Evolutionary conservation across 1,140 invertebrate species (phyloP).

Genomic region (Aphelinus atriplicis): DNA sequence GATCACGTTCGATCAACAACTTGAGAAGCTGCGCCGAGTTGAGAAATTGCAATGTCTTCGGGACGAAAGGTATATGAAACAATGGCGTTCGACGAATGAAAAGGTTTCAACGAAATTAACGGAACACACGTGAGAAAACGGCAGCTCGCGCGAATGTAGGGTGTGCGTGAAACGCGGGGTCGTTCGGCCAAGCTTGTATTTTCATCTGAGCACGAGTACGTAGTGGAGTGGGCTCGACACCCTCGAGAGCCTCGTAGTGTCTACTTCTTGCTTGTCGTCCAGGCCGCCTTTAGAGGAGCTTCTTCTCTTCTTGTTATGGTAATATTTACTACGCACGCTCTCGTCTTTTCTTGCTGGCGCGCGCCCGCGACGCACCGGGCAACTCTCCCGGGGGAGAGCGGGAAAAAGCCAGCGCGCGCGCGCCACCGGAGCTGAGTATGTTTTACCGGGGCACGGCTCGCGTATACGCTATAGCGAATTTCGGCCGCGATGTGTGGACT

Average conservation of each 20-base stretch:
- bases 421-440: constrained; percentile 11
- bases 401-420: neutral
- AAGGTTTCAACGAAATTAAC: too few relatives aligned
- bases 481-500: neutral
- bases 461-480: constrained; percentile 13
- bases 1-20: too few relatives aligned
- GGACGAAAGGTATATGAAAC: too few relatives aligned
- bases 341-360: neutral
- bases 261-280: constrained; percentile 13
- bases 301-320: constrained; percentile 32
- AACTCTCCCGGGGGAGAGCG: neutral
- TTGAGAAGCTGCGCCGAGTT: too few relatives aligned
- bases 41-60: too few relatives aligned
- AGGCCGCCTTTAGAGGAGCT: neutral
- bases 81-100: too few relatives aligned
- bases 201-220: constrained; percentile 1
- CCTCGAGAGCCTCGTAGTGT: constrained; percentile 26
- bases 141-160: too few relatives aligned
- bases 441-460: constrained; percentile 6
- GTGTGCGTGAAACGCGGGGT: too few relatives aligned
- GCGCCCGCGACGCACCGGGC: neutral
- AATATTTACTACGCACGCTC: constrained; percentile 30
- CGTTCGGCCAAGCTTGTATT: neutral
- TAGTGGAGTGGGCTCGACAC: neutral
- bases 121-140: too few relatives aligned